Conservation (phyloP, 2,888 invertebrate genomes). For the Drosophila ezoana region DNA sequence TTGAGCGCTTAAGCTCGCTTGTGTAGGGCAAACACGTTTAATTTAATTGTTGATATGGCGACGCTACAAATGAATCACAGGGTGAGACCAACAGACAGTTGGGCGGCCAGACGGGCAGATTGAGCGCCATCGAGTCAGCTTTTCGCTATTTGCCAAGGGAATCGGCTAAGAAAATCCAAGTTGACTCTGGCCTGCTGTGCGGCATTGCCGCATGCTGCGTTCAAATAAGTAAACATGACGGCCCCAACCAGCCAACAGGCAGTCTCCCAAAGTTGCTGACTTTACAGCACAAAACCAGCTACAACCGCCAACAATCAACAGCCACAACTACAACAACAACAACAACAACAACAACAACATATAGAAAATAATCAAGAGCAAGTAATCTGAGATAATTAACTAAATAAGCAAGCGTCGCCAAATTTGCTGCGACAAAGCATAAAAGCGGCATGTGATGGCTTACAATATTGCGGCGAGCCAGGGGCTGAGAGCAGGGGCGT, state of each 20-base stretch:
- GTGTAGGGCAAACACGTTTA: conserved; percentile 76
- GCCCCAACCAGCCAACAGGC: conserved; percentile 39
- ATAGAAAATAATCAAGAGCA: conserved; percentile 76
- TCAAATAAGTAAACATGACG: conserved; percentile 77
- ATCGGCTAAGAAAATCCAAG: conserved; percentile 71
- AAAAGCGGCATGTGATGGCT: conserved; percentile 49
- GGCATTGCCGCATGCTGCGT: conserved; percentile 70
- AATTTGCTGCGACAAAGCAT: conserved; percentile 66
- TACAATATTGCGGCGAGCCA: conserved; percentile 19
- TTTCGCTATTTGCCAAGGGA: conserved; percentile 52
- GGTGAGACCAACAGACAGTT: conserved; percentile 12
- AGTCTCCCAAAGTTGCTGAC: conserved; percentile 67
- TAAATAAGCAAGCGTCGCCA: conserved; percentile 73
- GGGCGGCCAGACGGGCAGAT: conserved; percentile 10
- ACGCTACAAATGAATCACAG: conserved; percentile 69
- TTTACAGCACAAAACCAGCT: conserved; percentile 59
- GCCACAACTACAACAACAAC: conserved; percentile 23
- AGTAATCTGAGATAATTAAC: conserved; percentile 79
- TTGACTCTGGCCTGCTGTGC: conserved; percentile 75
- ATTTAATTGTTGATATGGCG: conserved; percentile 79
- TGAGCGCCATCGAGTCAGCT: conserved; percentile 19
- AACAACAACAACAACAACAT: conserved; percentile 22
- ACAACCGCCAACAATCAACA: conserved; percentile 25
- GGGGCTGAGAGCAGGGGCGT: neutral
- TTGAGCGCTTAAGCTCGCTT: conserved; percentile 72